These are phyloP conservation scores for Chaitophorus viminalis DNA, from an alignment of 2,888 invertebrate species.

Conservation along the genomic window DNA sequence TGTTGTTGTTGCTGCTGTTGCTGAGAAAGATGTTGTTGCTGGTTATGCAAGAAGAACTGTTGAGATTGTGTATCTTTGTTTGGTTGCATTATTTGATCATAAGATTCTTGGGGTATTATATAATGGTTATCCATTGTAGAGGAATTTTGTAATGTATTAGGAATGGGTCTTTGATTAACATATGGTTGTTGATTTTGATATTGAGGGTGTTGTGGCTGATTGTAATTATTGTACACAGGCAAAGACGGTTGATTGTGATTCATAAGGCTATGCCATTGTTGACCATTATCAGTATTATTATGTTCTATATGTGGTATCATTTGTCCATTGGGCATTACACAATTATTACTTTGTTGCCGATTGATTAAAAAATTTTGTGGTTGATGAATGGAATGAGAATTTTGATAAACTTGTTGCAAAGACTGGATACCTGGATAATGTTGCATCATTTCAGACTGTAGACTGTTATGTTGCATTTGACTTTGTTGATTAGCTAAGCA, in stretches of 20 bases:
- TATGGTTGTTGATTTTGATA: conserved; percentile 64
- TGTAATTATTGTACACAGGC: conserved; percentile 65
- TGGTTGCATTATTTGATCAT: conserved; percentile 22
- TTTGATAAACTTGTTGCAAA: conserved; percentile 52
- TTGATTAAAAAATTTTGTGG: conserved; percentile 45
- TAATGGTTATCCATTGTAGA: conserved; percentile 15
- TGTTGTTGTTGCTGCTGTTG: not conserved
- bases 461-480: conserved; percentile 59
- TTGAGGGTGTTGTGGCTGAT: conserved; percentile 56
- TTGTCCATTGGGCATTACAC: conserved; percentile 35
- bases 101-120: not conserved
- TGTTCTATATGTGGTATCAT: conserved; percentile 37
- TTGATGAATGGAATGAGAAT: conserved; percentile 38
- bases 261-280: conserved; percentile 64
- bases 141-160: conserved; percentile 25
- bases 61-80: conserved; percentile 27
- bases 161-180: conserved; percentile 63
- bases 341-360: conserved; percentile 35
- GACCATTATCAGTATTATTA: conserved; percentile 43
- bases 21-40: not conserved
- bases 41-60: conserved; percentile 59
- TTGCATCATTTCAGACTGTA: conserved; percentile 54
- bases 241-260: conserved; percentile 68
- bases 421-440: conserved; percentile 34
- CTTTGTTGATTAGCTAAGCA: conserved; percentile 82